A percentile compares a stretch with the other conserved stretches of the same genome.
Conservation (phyloP, 2,888 invertebrate genomes). For the Drosophila rubida region DNA sequence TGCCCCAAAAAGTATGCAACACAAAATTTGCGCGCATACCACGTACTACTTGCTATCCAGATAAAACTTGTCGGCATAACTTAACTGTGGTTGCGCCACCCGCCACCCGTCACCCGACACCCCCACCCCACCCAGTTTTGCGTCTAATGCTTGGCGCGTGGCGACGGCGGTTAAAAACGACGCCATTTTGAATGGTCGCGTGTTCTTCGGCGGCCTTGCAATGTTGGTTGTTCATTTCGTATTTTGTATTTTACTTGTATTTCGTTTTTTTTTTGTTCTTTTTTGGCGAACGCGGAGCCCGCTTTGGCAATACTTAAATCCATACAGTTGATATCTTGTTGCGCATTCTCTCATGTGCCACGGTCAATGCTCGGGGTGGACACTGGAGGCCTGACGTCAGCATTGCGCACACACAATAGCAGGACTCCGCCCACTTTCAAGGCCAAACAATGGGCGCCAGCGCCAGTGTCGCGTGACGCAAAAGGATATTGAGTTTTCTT, state of each 20-base stretch:
- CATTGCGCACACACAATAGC: conserved; percentile 19
- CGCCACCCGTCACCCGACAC: neutral
- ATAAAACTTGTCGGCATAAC: conserved; percentile 70
- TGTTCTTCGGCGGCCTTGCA: conserved; percentile 54
- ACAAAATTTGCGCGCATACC: conserved; percentile 38
- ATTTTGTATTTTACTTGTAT: too few relatives aligned
- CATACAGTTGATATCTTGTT: conserved; percentile 63
- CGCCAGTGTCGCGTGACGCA: conserved; percentile 72
- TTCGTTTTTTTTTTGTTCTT: neutral
- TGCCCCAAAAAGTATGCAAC: conserved; percentile 43
- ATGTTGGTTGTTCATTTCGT: conserved; percentile 10
- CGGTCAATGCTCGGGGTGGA: conserved; percentile 63
- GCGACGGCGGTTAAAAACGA: conserved; percentile 50
- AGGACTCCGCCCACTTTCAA: conserved; percentile 55
- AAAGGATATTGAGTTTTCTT: conserved; percentile 63
- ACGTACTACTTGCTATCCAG: conserved; percentile 45
- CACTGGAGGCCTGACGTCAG: conserved; percentile 65
- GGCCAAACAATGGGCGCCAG: conserved; percentile 69
- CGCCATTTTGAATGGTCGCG: conserved; percentile 67
- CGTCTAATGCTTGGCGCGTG: conserved; percentile 64
- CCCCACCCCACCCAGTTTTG: neutral
- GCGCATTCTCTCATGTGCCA: conserved; percentile 70
- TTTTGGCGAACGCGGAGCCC: conserved; percentile 1
- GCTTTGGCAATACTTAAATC: conserved; percentile 3
- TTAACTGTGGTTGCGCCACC: conserved; percentile 44